Conservation (phyloP, 2,888 invertebrate species). For the Oegoconia quadripuncta region DNA sequence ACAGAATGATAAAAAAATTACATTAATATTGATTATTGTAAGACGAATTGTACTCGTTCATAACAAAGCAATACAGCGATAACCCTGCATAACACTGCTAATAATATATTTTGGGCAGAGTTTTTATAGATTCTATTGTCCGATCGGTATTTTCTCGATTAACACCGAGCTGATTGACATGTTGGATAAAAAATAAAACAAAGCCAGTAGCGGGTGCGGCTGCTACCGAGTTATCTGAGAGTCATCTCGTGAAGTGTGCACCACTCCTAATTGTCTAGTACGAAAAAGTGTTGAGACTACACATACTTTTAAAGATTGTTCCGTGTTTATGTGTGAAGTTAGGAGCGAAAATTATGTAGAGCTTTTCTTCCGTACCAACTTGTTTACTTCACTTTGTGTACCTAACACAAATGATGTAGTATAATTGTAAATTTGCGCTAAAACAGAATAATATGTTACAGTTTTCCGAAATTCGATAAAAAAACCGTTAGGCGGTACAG, state of each 20-base stretch:
- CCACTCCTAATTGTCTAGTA: constrained; percentile 25
- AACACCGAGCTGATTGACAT: constrained; percentile 51
- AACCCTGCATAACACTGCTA: constrained; percentile 36
- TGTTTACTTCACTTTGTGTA: no score
- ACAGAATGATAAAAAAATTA: constrained; percentile 19
- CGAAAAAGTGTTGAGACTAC: no score
- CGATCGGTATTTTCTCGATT: constrained; percentile 51
- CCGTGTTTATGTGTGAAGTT: no score
- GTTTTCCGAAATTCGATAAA: no score
- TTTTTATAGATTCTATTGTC: constrained; percentile 57
- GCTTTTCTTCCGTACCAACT: no score
- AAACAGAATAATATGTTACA: no score
- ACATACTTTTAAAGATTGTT: no score
- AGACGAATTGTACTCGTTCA: constrained; percentile 34
- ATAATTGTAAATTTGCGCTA: no score
- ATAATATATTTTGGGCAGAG: constrained; percentile 36
- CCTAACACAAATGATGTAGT: no score
- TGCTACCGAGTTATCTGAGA: constrained; percentile 39
- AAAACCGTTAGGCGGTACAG: no score
- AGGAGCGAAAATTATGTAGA: no score
- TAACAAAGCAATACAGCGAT: constrained; percentile 35
- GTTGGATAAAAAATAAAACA: constrained; percentile 54
- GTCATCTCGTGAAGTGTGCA: constrained; percentile 22
- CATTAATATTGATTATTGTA: constrained; percentile 31
- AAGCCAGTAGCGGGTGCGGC: constrained; percentile 38